These are phyloP conservation scores for Eledona agricola DNA, from an alignment of 2,888 invertebrate species.

Conservation along the genomic window DNA sequence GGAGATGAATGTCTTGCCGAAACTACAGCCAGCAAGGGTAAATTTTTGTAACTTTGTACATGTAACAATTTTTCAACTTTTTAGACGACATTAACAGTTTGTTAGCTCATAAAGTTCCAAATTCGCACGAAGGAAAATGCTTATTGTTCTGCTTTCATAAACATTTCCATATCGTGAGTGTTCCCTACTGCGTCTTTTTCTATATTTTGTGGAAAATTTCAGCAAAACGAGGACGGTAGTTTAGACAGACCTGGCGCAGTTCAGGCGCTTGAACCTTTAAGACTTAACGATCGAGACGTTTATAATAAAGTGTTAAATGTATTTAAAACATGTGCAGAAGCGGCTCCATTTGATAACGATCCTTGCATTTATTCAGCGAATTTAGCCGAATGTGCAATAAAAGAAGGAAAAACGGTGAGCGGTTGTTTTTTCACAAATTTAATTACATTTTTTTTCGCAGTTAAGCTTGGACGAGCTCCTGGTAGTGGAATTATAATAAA, in stretches of 20 bases:
- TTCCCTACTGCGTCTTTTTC: neutral
- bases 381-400: conserved; percentile 18
- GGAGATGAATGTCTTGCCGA: conserved; percentile 29
- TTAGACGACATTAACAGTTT: conserved; percentile 27
- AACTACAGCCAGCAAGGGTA: conserved; percentile 28
- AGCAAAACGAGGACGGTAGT: conserved; percentile 39
- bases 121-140: conserved; percentile 37
- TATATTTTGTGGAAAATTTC: conserved; percentile 2
- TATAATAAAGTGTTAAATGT: conserved; percentile 37
- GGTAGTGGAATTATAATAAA: neutral
- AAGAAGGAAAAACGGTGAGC: conserved; percentile 28
- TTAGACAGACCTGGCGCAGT: conserved; percentile 17
- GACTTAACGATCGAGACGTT: conserved; percentile 36
- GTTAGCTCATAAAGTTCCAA: conserved; percentile 28
- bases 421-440: no score
- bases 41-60: neutral
- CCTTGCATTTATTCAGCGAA: conserved; percentile 23
- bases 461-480: no score
- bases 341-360: conserved; percentile 19
- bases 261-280: neutral
- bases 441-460: no score
- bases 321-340: conserved; percentile 13
- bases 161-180: conserved; percentile 29
- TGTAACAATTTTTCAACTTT: no score
- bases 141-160: conserved; percentile 35